Evolutionary conservation across 2,888 invertebrate genomes (phyloP), one percentile per base, ranked within the genome.

Genomic region (Stenchaetothrips biformis): DNA sequence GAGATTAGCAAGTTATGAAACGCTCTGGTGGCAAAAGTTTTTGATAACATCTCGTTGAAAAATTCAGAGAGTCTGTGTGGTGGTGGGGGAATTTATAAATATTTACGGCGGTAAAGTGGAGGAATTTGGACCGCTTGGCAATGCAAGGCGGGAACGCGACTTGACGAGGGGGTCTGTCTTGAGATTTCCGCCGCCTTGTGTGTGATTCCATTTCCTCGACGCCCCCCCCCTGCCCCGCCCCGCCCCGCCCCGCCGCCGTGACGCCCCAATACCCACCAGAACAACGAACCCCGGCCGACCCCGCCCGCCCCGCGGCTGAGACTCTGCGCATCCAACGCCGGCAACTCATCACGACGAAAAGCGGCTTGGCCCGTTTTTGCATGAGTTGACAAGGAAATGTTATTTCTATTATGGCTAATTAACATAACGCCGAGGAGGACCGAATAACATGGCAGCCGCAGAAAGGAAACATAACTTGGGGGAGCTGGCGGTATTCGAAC

Each of bases 11-110:
- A 74, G 67, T 74, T 74, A 74, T 74, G 67, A 74, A 74, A 21
- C 67, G 67, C 67, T 74, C 67, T 25, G 67, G 67, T 74, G 67
- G 67, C 67, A 74, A 25, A 74, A 74, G 67, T 74, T 74, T 74
- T 74, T 74, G 67, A 74, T 74, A 74, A 74, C 67, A 74, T 74
- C 67, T 74, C 25, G 67, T 74, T 74, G 67, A 74, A 74, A 74
- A 74, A 74, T 74, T 74, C 67, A 74, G 21, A 25, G 25, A 37
- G 37, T 37, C 4, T 37, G 37, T 37, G 37, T 37, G 37, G 37
- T 37, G 37, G 4, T 9, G 18, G 53, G 13, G 67, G 25, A 21
- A 74, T 74, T 74, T 74, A 74, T 74, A 74, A 74, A 74, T 74
- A 74, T 74, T 74, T 74, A 74, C 67, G 67, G 25, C 67, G 9